Evolutionary conservation across 2,113 vertebrate genomes (phyloP), one percentile per base, ranked within the genome.

Genomic region (Callorhinus ursinus): DNA sequence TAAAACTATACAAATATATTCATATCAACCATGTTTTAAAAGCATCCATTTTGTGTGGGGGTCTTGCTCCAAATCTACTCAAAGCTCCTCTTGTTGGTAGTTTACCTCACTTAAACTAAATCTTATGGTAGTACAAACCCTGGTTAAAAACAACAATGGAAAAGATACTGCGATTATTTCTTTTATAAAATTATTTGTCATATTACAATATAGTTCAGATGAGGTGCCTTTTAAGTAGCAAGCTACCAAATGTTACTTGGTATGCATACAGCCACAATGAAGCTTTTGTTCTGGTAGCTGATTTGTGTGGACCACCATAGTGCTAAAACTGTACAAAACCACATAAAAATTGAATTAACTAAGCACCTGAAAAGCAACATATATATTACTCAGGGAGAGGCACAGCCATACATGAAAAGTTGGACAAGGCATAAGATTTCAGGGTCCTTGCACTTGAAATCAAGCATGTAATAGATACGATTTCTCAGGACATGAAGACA

Each of bases 131-230:
- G 57, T 39, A 93, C 87, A 88, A 82, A 39, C 36, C 26, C 63
- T 72, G 57, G 77, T 46, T 87, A 79, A 51, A 10, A 88, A 96
- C 22, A 83, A 72, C 22, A 92, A 91, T 49, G 18, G 31, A 71
- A 95, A 61, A 83, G 11, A 79, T 3, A 93, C 5, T 76, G 57
- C 7, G 3, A 51, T 61, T 65, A 53, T 61, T 96, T 92, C n/a
- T 82, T 87, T 91, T 74, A 88, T 28, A 88, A 88, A 96, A 83
- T 65, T 63, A 90, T 36, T 72, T 46, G n/a, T 31, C 77, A 53
- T 63, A 87, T 89, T 89, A 53, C 24, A 33, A 67, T 59, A 82
- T 24, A 49, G 83, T 77, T 76, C 31, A 74, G 63, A 36, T 72
- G 59, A 85, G 19, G 21, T 65, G 14, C 4, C 61, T 85, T 94